Conservation (phyloP, 35 echinoderm and acorn worm genomes). For the Ophioderma brevispina region DNA sequence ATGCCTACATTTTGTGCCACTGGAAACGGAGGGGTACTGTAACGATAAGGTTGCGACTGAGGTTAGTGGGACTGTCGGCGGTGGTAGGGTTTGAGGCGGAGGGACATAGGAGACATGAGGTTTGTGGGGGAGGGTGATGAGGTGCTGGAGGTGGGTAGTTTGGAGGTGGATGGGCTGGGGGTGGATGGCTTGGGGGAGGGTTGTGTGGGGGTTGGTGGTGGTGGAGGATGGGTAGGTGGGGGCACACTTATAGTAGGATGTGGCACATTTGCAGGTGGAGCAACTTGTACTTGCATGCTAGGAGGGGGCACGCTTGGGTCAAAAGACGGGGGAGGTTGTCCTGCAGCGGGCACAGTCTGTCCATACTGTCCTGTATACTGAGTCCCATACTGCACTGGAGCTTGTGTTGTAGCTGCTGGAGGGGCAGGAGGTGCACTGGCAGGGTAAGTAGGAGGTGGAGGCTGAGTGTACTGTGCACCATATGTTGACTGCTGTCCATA, state of each 20-base stretch:
- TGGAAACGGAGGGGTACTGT: background rate
- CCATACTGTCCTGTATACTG: background rate
- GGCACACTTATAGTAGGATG: constrained; percentile 31
- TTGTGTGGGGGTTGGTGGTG: constrained; percentile 10
- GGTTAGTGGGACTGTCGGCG: constrained; percentile 9
- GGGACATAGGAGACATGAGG: constrained; percentile 11
- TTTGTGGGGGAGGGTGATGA: constrained; percentile 8
- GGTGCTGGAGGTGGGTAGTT: constrained; percentile 50
- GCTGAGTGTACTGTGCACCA: constrained; percentile 21
- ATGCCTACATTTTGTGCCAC: background rate
- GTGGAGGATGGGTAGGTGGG: constrained; percentile 23
- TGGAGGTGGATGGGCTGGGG: constrained; percentile 36
- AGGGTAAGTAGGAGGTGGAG: constrained; percentile 32
- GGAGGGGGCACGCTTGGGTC: constrained; percentile 37
- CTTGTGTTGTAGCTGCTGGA: constrained; percentile 29
- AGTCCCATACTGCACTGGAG: background rate
- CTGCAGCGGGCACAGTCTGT: background rate
- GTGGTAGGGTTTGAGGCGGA: background rate
- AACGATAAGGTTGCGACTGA: background rate
- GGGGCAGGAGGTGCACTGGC: constrained; percentile 7
- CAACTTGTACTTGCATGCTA: background rate
- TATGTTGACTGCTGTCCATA: background rate
- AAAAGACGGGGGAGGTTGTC: background rate
- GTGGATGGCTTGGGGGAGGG: constrained; percentile 44
- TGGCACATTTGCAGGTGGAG: background rate